These are phyloP conservation scores for Hippocampus mohnikei DNA, from an alignment of 2,113 vertebrate genomes.

Conservation along the genomic window DNA sequence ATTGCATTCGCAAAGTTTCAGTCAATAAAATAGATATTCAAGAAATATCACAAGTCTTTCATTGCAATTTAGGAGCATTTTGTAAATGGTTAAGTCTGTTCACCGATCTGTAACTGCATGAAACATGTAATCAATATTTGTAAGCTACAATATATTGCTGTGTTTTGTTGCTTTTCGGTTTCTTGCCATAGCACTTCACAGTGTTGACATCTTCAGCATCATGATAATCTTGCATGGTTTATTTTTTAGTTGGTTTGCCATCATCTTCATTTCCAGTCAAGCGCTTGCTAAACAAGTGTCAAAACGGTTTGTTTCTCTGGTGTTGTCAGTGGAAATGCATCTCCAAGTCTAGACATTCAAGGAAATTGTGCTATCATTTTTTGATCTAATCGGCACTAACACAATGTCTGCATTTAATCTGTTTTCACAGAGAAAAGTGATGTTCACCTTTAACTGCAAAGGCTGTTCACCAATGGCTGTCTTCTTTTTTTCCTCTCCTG, in stretches of 20 bases:
- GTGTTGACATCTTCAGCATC: neutral
- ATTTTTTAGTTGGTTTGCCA: neutral
- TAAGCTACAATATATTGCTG: neutral
- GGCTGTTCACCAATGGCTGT: conserved; percentile 1
- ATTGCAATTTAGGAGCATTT: neutral
- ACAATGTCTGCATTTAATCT: neutral
- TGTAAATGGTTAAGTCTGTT: neutral
- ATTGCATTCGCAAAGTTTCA: neutral
- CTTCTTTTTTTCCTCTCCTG: neutral
- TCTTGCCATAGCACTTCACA: neutral
- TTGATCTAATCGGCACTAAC: neutral
- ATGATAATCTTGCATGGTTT: neutral
- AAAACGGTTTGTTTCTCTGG: neutral
- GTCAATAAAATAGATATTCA: neutral
- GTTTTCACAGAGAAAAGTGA: neutral
- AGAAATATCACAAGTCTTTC: neutral
- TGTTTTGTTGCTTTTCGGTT: neutral
- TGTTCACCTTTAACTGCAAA: conserved; percentile 4
- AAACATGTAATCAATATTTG: neutral
- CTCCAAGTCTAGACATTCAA: neutral
- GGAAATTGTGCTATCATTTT: neutral
- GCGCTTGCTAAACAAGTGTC: neutral
- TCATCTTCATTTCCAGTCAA: neutral
- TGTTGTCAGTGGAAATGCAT: neutral
- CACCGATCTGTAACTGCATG: neutral